Evolutionary conservation across 2,888 invertebrate genomes (phyloP), one percentile per base, ranked within the genome.

Genomic region (Megamerina dolium): DNA sequence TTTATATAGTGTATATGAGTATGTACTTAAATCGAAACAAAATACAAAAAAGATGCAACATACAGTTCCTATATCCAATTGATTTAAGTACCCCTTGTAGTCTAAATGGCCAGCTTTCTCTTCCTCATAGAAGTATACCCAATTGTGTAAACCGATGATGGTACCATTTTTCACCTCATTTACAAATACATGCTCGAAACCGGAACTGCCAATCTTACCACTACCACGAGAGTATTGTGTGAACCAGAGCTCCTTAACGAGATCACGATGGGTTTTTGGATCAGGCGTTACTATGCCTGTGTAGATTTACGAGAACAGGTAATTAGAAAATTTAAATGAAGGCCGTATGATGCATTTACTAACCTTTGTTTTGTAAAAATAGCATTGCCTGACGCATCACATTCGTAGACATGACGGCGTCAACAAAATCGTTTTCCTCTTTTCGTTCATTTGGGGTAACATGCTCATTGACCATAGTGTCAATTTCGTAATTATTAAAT

Each of bases 161-260:
- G 82, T 82, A 32, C 79, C 79, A 55, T 82, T 81, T 66, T 87
- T 89, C 0, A 87, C 74, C 75, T 95, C 94, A 1, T 90, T 86
- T 3, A 93, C 78, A 68, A 94, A 92, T 17, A 92, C 82, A 61
- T 95, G 94, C 68, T 95, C 94, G 63, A 94, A 94, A 2, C 91
- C 94, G 29, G 87, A 87, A 56, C 93, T 92, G 46, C 92, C 87
- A 17, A 87, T 79, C 62, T 80, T 80, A 20, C 87, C 85, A 58
- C 79, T 77, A 21, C 87, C 83, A 49, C 92, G 77, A 1, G 90
- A 83, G 65, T 91, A 95, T 54, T 88, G 77, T 23, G 82, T 82
- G 61, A 88, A 88, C 87, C 87, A 88, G 10, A 87, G 67, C 49
- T 79, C 78, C 60, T 83, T 81, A 9, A 88, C 66, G n/a, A 80